Base-by-base conservation (phyloP, 2,888 invertebrate genomes). In the Drosophila lacicola region DNA sequence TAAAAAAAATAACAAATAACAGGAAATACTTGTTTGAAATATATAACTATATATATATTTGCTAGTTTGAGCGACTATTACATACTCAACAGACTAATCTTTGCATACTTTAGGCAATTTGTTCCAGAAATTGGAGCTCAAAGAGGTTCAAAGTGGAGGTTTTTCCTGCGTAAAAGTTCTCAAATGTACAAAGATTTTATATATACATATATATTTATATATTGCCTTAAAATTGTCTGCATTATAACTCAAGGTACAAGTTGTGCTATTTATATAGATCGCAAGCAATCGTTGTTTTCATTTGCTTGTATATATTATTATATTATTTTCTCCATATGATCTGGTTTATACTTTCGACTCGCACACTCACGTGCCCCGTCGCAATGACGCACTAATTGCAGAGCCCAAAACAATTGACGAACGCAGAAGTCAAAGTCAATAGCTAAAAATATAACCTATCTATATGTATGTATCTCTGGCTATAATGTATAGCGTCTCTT, bases 391-490 rank as follows among this genome's bases (percentile, higher is more conserved):
- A 74, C 47, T 60, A 55, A 39, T 75, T 58, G 39, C 17, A 37
- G 29, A 54, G 42, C n/a, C 46, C 55, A 64, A 53, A 75, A 64
- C 71, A 74, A 74, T 76, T 76, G 64, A 70, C 64, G 71, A 64
- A 56, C 58, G 17, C 55, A 70, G 46, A 69, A 46, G 19, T 58
- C 33, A 42, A 41, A 37, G 44, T 29, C 29, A 29, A 29, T 29
- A 29, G 29, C 29, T 29, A 51, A 46, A 9, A 39, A 45, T 42
- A 42, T 33, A 13, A 45, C 9, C 36, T 10, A 47, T 41, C 56
- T 33, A 70, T 47, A 50, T 41, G 61, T 63, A 56, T 34, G 34
- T 14, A 54, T 44, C 17, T 67, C 14, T 37, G 8, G 0, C 29
- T 29, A 29, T 2, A 29, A 29, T 29, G 29, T 29, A 8, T 8